Evolutionary conservation across 2,888 invertebrate genomes (phyloP).

Genomic region (Drosophila imparisetae): DNA sequence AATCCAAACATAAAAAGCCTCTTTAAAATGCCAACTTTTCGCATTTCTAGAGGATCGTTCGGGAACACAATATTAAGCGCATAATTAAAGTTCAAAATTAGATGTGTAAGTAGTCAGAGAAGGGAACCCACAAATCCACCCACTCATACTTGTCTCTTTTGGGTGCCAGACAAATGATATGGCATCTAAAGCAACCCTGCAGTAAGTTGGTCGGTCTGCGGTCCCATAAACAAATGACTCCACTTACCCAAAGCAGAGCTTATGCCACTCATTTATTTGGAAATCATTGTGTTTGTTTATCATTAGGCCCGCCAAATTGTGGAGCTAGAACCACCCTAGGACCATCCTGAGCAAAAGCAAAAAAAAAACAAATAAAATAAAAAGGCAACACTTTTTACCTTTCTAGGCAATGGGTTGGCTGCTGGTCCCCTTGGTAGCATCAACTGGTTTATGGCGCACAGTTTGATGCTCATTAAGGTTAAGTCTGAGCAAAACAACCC

Average conservation of each 20-base stretch:
- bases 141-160: background rate
- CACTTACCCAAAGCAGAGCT: slow-evolving; percentile 56
- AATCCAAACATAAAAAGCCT: slow-evolving; percentile 1
- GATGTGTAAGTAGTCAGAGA: slow-evolving; percentile 16
- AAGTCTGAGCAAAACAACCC: slow-evolving; percentile 57
- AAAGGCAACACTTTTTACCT: slow-evolving; percentile 37
- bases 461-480: slow-evolving; percentile 72
- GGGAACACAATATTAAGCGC: background rate
- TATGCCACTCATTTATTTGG: slow-evolving; percentile 64
- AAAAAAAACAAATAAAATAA: background rate
- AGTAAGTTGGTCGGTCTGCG: slow-evolving; percentile 38
- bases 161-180: slow-evolving; percentile 46
- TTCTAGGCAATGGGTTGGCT: slow-evolving; percentile 9
- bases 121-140: slow-evolving; percentile 44
- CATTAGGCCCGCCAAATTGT: slow-evolving; percentile 50
- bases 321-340: slow-evolving; percentile 19
- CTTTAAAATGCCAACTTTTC: background rate
- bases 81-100: slow-evolving; percentile 23
- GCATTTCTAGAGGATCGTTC: background rate
- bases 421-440: slow-evolving; percentile 23
- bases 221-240: slow-evolving; percentile 59
- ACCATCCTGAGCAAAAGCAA: slow-evolving; percentile 1
- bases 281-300: slow-evolving; percentile 67
- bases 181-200: slow-evolving; percentile 29
- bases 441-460: slow-evolving; percentile 65